Evolutionary conservation across 2,797 vertebrate genomes (phyloP).

Genomic region (Muscicapa comitata): DNA sequence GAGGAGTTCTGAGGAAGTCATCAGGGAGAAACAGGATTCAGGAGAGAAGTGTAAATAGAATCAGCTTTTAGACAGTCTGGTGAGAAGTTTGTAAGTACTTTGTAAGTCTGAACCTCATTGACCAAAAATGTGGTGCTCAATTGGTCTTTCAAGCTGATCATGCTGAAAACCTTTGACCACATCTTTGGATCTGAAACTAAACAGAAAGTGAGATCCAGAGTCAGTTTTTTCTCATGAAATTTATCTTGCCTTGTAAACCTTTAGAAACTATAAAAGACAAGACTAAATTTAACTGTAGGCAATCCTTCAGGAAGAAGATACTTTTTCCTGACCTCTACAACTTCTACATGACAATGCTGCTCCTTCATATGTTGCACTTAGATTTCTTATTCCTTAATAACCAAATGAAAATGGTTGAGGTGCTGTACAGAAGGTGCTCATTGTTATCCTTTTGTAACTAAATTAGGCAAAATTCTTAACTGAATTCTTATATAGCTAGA

Average conservation of each 20-base stretch:
- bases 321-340: background rate
- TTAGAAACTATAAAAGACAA: background rate
- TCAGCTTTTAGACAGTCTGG: background rate
- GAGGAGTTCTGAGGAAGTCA: background rate
- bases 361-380: background rate
- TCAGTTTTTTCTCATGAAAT: background rate
- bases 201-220: background rate
- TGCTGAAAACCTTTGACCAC: background rate
- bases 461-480: background rate
- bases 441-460: background rate
- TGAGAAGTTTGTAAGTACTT: background rate
- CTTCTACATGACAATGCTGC: background rate
- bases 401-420: rapidly evolving
- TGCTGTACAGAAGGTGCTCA: background rate
- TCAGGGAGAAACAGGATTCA: background rate
- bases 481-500: background rate
- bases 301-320: background rate
- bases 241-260: background rate
- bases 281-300: background rate
- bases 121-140: background rate
- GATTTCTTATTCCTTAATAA: background rate
- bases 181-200: background rate
- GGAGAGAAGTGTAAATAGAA: background rate
- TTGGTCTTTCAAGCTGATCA: background rate
- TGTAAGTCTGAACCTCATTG: background rate